Percentiles rank a stretch among this genome's conserved stretches.
Conservation (phyloP, 2,888 invertebrate species). For the Philonicus albiceps region DNA sequence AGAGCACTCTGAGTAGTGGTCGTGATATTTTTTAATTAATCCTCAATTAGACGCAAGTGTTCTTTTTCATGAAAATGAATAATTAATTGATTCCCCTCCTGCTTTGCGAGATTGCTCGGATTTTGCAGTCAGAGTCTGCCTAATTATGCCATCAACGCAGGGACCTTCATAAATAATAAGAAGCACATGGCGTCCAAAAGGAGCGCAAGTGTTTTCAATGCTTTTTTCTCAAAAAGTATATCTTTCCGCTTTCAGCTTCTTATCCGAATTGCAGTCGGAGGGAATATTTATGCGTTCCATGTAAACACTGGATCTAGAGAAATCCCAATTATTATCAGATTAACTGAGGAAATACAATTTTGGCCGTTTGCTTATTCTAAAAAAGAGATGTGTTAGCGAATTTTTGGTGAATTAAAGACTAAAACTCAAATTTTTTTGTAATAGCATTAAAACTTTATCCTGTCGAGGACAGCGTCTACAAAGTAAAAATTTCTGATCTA, state of each 20-base stretch:
- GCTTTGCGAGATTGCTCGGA: not conserved
- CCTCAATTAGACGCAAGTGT: conserved; percentile 22
- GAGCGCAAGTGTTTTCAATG: conserved; percentile 17
- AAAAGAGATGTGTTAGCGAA: not conserved
- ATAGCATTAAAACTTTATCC: not conserved
- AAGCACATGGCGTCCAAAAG: not conserved
- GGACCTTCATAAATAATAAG: conserved; percentile 27
- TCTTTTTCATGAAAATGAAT: not conserved
- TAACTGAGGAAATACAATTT: not conserved
- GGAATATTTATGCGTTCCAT: not conserved
- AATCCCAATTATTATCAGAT: not conserved
- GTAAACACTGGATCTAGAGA: not conserved
- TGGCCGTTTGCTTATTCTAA: not conserved
- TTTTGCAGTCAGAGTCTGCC: not conserved
- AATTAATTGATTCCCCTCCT: conserved; percentile 7
- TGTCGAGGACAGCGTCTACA: not conserved
- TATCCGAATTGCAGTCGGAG: not conserved
- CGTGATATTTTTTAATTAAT: not conserved
- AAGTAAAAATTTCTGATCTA: not conserved
- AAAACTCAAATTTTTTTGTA: not conserved
- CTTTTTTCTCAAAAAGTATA: not conserved
- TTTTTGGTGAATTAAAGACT: not conserved
- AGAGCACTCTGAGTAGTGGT: not conserved
- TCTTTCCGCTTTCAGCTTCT: not conserved
- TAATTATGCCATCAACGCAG: conserved; percentile 20